phyloP scores from a whole-genome alignment of 2,113 vertebrate species.

The Vombatus ursinus region DNA sequence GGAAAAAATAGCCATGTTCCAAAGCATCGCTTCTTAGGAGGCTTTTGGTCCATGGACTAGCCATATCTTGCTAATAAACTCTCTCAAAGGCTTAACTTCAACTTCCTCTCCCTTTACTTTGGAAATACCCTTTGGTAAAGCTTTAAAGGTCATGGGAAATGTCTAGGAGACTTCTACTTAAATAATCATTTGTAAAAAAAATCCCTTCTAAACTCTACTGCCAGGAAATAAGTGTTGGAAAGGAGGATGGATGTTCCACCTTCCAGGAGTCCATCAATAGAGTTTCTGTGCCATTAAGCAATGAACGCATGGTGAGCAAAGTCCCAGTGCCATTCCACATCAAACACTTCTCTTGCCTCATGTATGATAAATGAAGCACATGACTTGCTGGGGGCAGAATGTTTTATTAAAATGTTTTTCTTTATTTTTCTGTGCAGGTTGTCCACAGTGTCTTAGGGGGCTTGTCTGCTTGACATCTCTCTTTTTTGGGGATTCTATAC shows the following conservation, averaged over 20 bases:
- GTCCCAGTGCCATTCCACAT: slow-evolving; percentile 75
- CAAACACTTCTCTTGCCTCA: slow-evolving; percentile 73
- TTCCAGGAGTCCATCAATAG: slow-evolving; percentile 79
- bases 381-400: slow-evolving; percentile 76
- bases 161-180: slow-evolving; percentile 71
- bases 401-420: slow-evolving; percentile 84
- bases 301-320: slow-evolving; percentile 77
- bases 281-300: slow-evolving; percentile 71
- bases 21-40: slow-evolving; percentile 26
- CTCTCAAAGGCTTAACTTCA: slow-evolving; percentile 58
- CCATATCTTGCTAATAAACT: slow-evolving; percentile 8
- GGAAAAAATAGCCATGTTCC: slow-evolving; percentile 28
- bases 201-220: slow-evolving; percentile 70
- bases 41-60: not conserved
- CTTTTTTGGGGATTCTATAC: slow-evolving; percentile 65
- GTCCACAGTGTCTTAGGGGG: slow-evolving; percentile 72
- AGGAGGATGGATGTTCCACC: slow-evolving; percentile 65
- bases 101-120: not conserved
- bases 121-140: slow-evolving; percentile 53
- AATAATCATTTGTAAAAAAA: slow-evolving; percentile 69
- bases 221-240: slow-evolving; percentile 75
- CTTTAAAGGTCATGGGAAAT: slow-evolving; percentile 67
- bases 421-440: slow-evolving; percentile 79
- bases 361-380: slow-evolving; percentile 75
- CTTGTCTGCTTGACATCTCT: slow-evolving; percentile 66